Evolutionary conservation across 2,888 invertebrate species (phyloP).

Genomic region (Anthophora plumipes): DNA sequence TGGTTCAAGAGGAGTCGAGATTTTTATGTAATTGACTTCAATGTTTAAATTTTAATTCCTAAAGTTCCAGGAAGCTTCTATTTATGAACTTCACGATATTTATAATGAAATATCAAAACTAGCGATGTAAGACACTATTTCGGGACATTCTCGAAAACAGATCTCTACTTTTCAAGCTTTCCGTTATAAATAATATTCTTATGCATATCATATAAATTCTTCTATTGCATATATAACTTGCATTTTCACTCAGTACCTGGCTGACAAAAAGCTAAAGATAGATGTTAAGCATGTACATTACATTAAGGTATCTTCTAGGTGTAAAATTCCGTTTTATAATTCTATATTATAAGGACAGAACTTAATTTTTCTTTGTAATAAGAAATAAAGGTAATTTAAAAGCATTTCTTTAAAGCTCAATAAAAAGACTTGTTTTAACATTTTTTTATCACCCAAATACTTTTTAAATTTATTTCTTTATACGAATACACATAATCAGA

Average conservation of each 20-base stretch:
- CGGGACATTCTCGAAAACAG: background rate
- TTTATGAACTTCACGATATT: conserved; percentile 44
- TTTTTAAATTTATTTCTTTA: background rate
- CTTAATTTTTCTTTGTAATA: conserved; percentile 5
- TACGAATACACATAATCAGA: background rate
- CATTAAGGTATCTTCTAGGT: conserved; percentile 17
- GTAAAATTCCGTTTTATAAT: conserved; percentile 27
- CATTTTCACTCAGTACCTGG: conserved; percentile 46
- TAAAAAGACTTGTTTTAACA: background rate
- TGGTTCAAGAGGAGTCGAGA: background rate
- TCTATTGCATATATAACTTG: conserved; percentile 5
- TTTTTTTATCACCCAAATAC: too few species aligned
- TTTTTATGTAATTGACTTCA: background rate
- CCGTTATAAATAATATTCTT: background rate
- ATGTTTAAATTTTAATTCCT: conserved; percentile 5
- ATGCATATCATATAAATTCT: conserved; percentile 25
- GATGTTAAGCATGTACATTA: conserved; percentile 6
- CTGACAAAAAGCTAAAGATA: conserved; percentile 13
- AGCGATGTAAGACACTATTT: background rate
- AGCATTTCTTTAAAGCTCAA: background rate
- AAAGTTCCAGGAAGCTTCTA: background rate
- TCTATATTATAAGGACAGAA: conserved; percentile 2
- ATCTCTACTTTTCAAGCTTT: background rate
- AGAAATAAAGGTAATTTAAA: conserved; percentile 21
- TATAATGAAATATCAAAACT: conserved; percentile 23